Evolutionary conservation across 2,888 invertebrate species (phyloP).

Genomic region (Papilio gigon): DNA sequence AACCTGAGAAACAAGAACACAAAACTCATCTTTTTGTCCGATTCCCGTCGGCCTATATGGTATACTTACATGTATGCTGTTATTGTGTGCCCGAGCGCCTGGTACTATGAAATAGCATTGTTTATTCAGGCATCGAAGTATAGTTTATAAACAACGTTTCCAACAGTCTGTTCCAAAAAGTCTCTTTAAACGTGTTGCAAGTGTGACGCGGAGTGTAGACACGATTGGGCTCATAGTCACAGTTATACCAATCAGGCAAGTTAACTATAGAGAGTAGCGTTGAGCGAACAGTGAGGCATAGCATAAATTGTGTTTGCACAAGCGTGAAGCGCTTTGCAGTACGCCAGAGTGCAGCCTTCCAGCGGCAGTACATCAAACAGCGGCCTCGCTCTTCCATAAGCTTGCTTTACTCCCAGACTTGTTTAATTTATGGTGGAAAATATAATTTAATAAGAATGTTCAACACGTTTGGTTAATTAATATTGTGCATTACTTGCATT

Average conservation of each 20-base stretch:
- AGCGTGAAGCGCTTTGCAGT: constrained; percentile 38
- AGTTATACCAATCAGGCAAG: constrained; percentile 38
- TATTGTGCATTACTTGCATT: constrained; percentile 3
- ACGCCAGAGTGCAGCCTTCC: constrained; percentile 31
- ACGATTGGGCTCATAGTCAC: constrained; percentile 30
- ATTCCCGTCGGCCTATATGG: too few relatives aligned
- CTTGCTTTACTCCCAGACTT: constrained; percentile 28
- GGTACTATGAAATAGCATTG: background rate
- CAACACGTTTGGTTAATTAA: constrained; percentile 16
- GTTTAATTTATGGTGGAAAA: constrained; percentile 35
- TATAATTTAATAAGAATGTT: constrained; percentile 36
- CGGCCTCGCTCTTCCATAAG: constrained; percentile 32
- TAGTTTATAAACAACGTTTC: background rate
- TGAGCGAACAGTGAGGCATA: constrained; percentile 33
- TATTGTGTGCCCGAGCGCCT: background rate
- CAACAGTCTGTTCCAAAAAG: background rate
- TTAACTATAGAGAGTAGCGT: constrained; percentile 34
- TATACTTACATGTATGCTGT: too few relatives aligned
- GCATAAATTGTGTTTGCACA: constrained; percentile 42
- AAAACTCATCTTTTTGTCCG: too few relatives aligned
- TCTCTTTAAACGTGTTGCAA: background rate
- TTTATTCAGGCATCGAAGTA: background rate
- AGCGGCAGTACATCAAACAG: constrained; percentile 39
- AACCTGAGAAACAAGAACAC: too few relatives aligned
- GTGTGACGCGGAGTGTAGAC: constrained; percentile 44